Conservation (phyloP, 2,888 invertebrate genomes). For the Epinotia ramella region DNA sequence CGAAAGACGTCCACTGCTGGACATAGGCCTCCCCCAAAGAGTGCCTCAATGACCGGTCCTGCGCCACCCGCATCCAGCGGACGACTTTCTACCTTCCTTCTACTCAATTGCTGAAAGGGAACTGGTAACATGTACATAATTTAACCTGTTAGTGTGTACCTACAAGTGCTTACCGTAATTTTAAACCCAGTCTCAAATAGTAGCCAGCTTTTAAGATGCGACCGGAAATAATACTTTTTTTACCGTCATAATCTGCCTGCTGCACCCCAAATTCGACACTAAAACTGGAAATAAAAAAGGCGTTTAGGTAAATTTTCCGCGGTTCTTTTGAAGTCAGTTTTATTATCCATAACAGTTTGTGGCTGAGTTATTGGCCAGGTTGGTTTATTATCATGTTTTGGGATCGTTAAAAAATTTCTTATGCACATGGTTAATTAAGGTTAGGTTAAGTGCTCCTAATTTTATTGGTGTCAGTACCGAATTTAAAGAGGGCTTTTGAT, state of each 20-base stretch:
- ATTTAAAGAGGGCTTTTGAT: neutral
- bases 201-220: no score
- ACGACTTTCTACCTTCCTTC: no score
- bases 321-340: constrained; percentile 41
- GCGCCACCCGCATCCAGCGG: no score
- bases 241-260: neutral
- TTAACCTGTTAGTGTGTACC: no score
- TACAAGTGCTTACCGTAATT: no score
- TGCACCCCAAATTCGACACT: constrained; percentile 14
- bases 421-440: constrained; percentile 14
- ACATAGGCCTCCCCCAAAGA: no score
- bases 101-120: no score
- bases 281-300: constrained; percentile 31
- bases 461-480: neutral
- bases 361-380: constrained; percentile 35
- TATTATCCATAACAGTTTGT: constrained; percentile 40
- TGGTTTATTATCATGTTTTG: constrained; percentile 42
- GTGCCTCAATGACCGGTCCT: no score
- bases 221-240: no score
- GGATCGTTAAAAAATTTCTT: constrained; percentile 38
- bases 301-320: constrained; percentile 31
- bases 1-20: no score
- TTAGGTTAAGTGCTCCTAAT: constrained; percentile 26
- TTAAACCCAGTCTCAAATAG: no score
- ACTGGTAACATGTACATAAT: no score